These are phyloP conservation scores for Hucho hucho DNA, from an alignment of 2,113 vertebrate genomes.

Conservation along the genomic window DNA sequence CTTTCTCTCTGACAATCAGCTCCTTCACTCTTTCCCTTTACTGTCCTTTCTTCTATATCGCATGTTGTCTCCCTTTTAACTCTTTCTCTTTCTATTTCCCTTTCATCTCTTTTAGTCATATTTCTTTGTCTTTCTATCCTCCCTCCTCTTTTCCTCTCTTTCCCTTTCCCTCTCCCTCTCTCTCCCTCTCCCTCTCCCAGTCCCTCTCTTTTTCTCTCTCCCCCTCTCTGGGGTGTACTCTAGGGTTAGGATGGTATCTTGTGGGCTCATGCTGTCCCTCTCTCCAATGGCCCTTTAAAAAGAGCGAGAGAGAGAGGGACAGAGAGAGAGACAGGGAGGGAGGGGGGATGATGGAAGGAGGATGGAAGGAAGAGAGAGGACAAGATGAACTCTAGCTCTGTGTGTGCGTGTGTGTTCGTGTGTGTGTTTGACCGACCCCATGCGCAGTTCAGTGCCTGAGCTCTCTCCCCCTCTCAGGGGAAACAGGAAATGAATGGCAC, in stretches of 20 bases:
- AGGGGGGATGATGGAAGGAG: constrained; percentile 19
- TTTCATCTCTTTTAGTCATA: not conserved
- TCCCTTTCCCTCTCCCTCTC: constrained; percentile 6
- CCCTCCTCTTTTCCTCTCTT: constrained; percentile 1
- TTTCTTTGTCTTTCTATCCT: constrained; percentile 7
- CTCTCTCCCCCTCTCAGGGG: constrained; percentile 55
- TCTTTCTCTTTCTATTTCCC: constrained; percentile 3
- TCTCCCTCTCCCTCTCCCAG: no score
- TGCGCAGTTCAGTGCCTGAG: constrained; percentile 47
- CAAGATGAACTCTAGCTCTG: no score
- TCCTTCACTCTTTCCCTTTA: not conserved
- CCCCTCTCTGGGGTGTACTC: constrained; percentile 45
- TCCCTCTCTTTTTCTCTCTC: no score
- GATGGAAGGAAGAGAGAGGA: no score
- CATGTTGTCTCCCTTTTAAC: no score
- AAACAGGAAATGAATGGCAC: constrained; percentile 74
- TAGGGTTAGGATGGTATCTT: constrained; percentile 59
- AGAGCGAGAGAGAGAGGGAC: constrained; percentile 39
- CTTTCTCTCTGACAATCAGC: not conserved
- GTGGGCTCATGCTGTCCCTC: constrained; percentile 53
- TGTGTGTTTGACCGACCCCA: constrained; percentile 48
- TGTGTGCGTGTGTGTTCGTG: constrained; percentile 1
- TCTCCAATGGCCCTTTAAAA: constrained; percentile 66
- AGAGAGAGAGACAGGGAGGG: constrained; percentile 19
- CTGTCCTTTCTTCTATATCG: not conserved